A percentile compares a stretch with the other conserved stretches of the same genome.
These are phyloP conservation scores for Ridgeia piscesae DNA, from an alignment of 1,140 invertebrate genomes.

Conservation along the genomic window DNA sequence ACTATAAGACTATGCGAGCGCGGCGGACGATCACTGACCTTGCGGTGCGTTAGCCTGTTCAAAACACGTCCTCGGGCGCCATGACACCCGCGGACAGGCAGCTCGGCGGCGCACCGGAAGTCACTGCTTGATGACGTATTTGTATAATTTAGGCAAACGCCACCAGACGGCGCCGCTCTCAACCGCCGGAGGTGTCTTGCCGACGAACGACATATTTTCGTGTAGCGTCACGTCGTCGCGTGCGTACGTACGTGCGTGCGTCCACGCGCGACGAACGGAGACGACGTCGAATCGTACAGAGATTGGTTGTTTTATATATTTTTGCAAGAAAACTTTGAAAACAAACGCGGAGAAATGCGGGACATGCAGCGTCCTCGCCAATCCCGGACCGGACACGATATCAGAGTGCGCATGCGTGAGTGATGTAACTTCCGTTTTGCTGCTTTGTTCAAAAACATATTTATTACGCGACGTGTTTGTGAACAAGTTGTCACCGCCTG, in stretches of 20 bases:
- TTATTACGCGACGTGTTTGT: not conserved
- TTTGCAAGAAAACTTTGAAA: constrained; percentile 1
- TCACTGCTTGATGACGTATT: not conserved
- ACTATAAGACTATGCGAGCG: not conserved
- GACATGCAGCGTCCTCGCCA: not conserved
- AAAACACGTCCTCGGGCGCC: not conserved
- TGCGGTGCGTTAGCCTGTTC: not conserved
- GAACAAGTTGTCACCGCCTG: not conserved
- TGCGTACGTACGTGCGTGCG: too few relatives aligned
- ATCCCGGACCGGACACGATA: not conserved
- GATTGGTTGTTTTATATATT: constrained; percentile 6
- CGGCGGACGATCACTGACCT: not conserved
- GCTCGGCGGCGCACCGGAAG: not conserved
- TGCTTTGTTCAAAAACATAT: not conserved
- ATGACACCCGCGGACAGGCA: not conserved
- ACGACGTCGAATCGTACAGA: not conserved
- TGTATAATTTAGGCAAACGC: not conserved
- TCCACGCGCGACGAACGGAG: not conserved
- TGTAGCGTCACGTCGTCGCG: not conserved
- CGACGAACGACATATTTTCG: not conserved
- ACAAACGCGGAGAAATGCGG: not conserved
- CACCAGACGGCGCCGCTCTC: too few relatives aligned
- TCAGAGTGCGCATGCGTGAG: not conserved
- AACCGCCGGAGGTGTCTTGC: not conserved
- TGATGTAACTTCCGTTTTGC: not conserved